Conservation (phyloP, 2,888 invertebrate species). For the Ormia ochracea region DNA sequence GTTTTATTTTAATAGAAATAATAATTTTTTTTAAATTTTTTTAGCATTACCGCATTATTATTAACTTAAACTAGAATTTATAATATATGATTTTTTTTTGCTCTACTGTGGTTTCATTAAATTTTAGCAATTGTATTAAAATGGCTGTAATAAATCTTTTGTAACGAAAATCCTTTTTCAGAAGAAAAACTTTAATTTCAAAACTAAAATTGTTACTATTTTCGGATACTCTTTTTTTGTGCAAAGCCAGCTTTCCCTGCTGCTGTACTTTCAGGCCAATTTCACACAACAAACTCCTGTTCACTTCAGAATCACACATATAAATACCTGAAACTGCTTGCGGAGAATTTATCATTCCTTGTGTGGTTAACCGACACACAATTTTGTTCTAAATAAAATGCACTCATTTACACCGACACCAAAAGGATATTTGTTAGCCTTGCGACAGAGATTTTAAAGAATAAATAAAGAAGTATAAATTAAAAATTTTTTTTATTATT, state of each 20-base stretch:
- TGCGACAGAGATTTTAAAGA: conserved; percentile 8
- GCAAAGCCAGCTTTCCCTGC: neutral
- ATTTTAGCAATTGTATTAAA: neutral
- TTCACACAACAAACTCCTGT: conserved; percentile 6
- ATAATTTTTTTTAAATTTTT: neutral
- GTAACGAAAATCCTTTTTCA: too few relatives aligned
- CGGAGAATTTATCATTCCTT: conserved; percentile 34
- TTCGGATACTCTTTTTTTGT: neutral
- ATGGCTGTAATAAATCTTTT: neutral
- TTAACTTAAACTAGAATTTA: neutral
- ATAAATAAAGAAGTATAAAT: too few relatives aligned
- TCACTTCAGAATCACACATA: conserved; percentile 15
- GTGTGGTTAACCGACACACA: conserved; percentile 45
- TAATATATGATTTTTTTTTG: neutral
- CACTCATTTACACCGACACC: neutral
- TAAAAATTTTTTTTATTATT: too few relatives aligned
- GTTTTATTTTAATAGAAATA: neutral
- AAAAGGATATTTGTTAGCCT: conserved; percentile 24
- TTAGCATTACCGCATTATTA: neutral
- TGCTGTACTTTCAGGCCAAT: neutral
- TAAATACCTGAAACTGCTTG: conserved; percentile 34
- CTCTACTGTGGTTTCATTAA: neutral
- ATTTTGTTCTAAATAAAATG: conserved; percentile 31
- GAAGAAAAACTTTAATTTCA: neutral
- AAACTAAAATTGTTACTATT: neutral